phyloP scores from a whole-genome alignment of 2,113 vertebrate species.

The Aptenodytes patagonicus region DNA sequence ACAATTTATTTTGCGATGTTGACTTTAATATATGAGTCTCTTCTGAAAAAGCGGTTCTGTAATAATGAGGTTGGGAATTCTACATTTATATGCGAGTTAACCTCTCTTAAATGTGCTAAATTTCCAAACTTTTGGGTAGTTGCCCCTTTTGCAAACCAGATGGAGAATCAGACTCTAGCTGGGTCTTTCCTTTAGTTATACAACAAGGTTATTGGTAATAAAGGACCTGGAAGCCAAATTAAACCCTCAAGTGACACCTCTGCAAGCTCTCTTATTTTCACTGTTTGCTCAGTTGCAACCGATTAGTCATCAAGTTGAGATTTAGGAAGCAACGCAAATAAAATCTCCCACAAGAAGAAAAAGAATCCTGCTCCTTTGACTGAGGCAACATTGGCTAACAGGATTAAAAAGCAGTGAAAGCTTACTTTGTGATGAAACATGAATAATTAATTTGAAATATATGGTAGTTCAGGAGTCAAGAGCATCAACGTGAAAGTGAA shows the following conservation, averaged over 20 bases:
- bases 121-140: background rate
- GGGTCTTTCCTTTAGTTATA: slow-evolving; percentile 2
- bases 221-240: slow-evolving; percentile 42
- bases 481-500: background rate
- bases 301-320: slow-evolving; percentile 52
- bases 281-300: slow-evolving; percentile 45
- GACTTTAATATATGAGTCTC: background rate
- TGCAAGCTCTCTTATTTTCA: slow-evolving; percentile 16
- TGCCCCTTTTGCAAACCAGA: background rate
- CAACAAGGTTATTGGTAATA: slow-evolving; percentile 20
- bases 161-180: background rate
- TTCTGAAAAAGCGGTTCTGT: background rate
- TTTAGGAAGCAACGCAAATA: slow-evolving; percentile 38
- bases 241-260: slow-evolving; percentile 20
- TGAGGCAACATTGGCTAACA: background rate
- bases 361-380: background rate
- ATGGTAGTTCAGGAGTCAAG: background rate
- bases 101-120: background rate
- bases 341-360: slow-evolving; percentile 16
- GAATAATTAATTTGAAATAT: slow-evolving; percentile 18
- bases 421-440: background rate
- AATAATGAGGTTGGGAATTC: background rate
- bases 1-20: background rate
- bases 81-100: background rate
- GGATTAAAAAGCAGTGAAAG: background rate